These are phyloP conservation scores for Hylia prasina DNA, from an alignment of 2,113 vertebrate genomes.

Conservation along the genomic window DNA sequence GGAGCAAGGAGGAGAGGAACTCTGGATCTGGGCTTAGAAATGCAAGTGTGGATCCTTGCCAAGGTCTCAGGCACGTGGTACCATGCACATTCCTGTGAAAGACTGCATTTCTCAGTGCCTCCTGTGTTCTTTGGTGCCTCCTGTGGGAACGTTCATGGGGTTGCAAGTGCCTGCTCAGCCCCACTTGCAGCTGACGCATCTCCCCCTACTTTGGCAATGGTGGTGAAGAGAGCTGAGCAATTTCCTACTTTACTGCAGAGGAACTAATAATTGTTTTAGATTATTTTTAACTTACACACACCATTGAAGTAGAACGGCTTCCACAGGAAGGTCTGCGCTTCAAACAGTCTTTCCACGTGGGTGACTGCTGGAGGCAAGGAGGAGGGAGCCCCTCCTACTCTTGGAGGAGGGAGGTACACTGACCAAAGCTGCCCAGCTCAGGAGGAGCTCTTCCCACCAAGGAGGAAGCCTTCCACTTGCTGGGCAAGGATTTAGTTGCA, in stretches of 20 bases:
- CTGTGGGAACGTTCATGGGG: rapidly evolving
- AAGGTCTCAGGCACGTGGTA: not conserved
- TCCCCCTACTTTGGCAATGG: not conserved
- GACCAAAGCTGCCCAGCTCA: not conserved
- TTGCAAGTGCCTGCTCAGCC: not conserved
- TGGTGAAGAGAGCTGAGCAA: not conserved
- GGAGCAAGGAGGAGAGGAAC: not conserved
- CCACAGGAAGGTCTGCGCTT: not conserved
- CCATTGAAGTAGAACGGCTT: not conserved
- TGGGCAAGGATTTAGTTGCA: not conserved
- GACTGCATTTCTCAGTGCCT: not conserved
- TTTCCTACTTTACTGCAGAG: not conserved
- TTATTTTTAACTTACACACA: not conserved
- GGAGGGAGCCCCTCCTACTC: not conserved
- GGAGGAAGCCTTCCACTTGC: not conserved
- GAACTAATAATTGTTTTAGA: not conserved
- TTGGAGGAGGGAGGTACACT: not conserved
- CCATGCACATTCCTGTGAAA: not conserved
- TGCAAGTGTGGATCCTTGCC: not conserved
- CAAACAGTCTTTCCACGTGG: not conserved
- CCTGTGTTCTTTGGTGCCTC: rapidly evolving
- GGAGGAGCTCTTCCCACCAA: not conserved
- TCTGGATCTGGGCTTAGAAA: not conserved
- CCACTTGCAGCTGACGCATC: not conserved
- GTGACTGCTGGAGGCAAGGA: not conserved